Conservation (phyloP, 1,140 invertebrate genomes). For the Steinernema khuongi region DNA sequence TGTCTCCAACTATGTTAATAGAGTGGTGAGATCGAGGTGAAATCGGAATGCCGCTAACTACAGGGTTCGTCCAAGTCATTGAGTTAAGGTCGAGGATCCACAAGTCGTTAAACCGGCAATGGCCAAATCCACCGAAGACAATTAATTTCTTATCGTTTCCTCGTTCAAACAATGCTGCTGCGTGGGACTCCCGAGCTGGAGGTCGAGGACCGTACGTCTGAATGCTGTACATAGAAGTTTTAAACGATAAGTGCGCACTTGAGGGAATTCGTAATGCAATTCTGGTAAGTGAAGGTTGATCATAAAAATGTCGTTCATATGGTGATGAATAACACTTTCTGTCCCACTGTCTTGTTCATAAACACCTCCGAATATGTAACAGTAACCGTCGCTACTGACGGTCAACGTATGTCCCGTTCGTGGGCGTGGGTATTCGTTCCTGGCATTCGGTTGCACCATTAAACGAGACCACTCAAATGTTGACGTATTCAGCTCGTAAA, state of each 20-base stretch:
- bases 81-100: neutral
- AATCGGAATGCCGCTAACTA: neutral
- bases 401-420: neutral
- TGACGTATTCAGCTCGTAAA: neutral
- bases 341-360: neutral
- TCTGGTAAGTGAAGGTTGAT: neutral
- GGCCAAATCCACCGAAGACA: neutral
- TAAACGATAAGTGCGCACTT: neutral
- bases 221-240: neutral
- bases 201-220: constrained; percentile 1
- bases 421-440: neutral
- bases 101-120: neutral
- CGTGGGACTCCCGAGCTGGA: neutral
- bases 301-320: constrained; percentile 12
- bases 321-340: neutral
- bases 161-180: neutral
- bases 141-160: neutral
- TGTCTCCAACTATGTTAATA: neutral
- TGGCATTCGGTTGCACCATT: neutral
- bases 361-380: neutral
- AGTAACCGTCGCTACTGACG: neutral
- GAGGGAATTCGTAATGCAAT: neutral
- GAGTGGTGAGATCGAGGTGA: neutral
- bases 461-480: neutral
- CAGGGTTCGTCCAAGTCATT: neutral